Conservation (phyloP, 1,140 invertebrate genomes). For the Drosophila burlai region DNA sequence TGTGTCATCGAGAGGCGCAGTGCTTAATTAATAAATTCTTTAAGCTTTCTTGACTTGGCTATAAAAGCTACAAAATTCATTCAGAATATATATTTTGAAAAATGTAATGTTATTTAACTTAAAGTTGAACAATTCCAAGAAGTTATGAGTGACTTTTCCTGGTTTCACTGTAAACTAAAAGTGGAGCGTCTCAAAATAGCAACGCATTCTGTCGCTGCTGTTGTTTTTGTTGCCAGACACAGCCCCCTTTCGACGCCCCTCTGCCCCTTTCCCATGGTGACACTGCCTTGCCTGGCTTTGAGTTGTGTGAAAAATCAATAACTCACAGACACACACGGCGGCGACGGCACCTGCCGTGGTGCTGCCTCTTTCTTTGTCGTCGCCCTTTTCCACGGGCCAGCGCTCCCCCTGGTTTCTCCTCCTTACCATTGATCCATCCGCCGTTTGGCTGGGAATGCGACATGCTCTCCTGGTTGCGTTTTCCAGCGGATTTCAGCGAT, state of each 20-base stretch:
- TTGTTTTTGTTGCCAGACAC: slow-evolving; percentile 53
- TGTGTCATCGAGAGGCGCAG: background rate
- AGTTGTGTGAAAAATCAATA: slow-evolving; percentile 73
- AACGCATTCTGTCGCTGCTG: slow-evolving; percentile 16
- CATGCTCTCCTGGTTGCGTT: slow-evolving; percentile 86
- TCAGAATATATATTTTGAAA: background rate
- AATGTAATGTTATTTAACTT: too few relatives aligned
- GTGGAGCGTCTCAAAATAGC: slow-evolving; percentile 73
- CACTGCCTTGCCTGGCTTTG: slow-evolving; percentile 11
- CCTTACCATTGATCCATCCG: slow-evolving; percentile 93
- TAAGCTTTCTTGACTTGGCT: background rate
- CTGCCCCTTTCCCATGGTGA: slow-evolving; percentile 4
- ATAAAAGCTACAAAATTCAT: too few relatives aligned
- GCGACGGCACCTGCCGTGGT: slow-evolving; percentile 40
- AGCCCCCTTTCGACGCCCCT: slow-evolving; percentile 21
- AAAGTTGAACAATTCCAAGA: background rate
- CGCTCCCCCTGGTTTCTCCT: slow-evolving; percentile 16
- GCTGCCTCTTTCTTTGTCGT: background rate
- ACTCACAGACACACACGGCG: slow-evolving; percentile 39
- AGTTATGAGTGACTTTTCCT: background rate
- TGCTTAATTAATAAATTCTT: background rate
- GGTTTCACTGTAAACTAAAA: slow-evolving; percentile 37
- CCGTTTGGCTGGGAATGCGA: slow-evolving; percentile 91
- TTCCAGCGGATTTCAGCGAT: slow-evolving; percentile 68
- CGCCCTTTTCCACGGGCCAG: slow-evolving; percentile 32